Conservation (phyloP, 2,888 invertebrate genomes). For the Trachelus iudaicus region DNA sequence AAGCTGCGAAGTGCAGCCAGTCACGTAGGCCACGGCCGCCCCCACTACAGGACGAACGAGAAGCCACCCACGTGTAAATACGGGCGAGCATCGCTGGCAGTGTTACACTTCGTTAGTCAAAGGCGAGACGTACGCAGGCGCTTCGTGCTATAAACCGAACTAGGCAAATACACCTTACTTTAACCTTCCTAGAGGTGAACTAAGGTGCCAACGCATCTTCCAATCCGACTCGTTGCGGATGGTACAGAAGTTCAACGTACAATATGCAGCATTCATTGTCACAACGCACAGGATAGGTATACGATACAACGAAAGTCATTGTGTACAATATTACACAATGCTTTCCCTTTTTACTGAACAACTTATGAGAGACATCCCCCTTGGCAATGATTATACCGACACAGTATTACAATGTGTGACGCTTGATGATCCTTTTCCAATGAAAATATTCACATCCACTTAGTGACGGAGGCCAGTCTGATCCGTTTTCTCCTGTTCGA, state of each 20-base stretch:
- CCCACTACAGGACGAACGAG: background rate
- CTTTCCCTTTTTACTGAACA: background rate
- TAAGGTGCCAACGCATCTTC: constrained; percentile 5
- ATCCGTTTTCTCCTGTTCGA: background rate
- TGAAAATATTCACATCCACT: background rate
- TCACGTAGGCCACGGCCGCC: constrained; percentile 65
- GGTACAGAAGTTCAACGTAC: background rate
- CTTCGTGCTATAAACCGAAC: background rate
- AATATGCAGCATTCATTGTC: background rate
- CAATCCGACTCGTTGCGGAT: background rate
- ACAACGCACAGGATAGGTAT: background rate
- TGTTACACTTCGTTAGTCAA: background rate
- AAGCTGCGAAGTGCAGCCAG: constrained; percentile 52
- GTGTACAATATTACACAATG: background rate
- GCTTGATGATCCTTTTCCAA: background rate
- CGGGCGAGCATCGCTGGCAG: background rate
- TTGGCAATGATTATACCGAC: background rate
- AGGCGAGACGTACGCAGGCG: background rate
- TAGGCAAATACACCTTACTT: constrained; percentile 7
- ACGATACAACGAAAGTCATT: background rate
- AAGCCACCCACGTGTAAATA: constrained; percentile 10
- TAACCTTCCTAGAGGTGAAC: constrained; percentile 48
- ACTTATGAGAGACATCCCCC: background rate
- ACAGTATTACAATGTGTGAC: background rate
- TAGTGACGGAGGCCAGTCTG: background rate